Base-by-base conservation (phyloP, 2,797 vertebrate species). In the Oreonectes daqikongensis region DNA sequence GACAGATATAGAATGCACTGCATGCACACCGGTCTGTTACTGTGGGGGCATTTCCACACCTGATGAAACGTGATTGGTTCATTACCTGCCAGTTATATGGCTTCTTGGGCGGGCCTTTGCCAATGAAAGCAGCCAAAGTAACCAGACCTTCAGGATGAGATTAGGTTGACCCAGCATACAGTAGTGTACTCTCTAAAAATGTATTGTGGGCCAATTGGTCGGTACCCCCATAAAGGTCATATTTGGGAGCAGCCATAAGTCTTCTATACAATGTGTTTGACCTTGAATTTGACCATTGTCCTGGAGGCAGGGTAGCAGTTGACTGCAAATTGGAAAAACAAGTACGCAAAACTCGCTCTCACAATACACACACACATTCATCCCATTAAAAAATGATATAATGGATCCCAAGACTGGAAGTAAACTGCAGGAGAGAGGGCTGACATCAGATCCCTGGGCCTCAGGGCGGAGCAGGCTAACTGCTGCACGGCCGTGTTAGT, bases 401-500 rank as follows among this genome's bases (percentile, higher is more conserved):
- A 89, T 86, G 84, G 66, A 75, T 85, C 88, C 83, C 85, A 69
- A 73, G 87, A 80, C 85, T 88, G 87, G 60, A 87, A 18, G 84
- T 84, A 90, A 91, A 89, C 83, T 55, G 85, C 89, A 88, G 90
- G 75, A 14, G 83, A 76, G 14, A 84, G 85, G 79, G 32, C 81
- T 90, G 91, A 89, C 90, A 92, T 87, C 86, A 91, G 89, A 93
- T 92, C 90, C 85, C 78, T 83, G 79, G 89, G 91, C 91, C 90
- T 79, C 79, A 3, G 90, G 92, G 85, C 84, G 78, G 86, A 85
- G 84, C 48, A 74, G 15, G 85, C 86, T 83, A 84, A 60, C 78
- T 3, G 80, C 88, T 81, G 85, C 85, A 85, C 9, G 20, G 79
- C 86, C 73, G 86, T 78, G 83, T 91, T 87, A 91, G 87, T 52